Percentiles rank a stretch among this genome's conserved stretches.
Conservation (phyloP, 1,140 invertebrate species). For the Sipha flava region DNA sequence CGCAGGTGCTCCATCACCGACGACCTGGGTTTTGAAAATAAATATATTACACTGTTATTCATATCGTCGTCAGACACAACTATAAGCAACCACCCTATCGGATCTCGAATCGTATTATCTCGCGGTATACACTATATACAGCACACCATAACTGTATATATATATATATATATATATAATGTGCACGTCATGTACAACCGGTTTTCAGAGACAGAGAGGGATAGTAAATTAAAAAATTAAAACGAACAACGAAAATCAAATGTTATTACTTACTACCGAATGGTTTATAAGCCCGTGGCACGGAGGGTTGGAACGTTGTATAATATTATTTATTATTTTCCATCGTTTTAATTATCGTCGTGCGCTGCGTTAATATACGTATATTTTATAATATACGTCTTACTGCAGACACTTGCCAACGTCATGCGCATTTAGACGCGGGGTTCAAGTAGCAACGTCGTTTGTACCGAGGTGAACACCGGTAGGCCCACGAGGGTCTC, state of each 20-base stretch:
- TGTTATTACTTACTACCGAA: background rate
- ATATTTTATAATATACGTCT: too few relatives aligned
- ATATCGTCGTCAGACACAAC: background rate
- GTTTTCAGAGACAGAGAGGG: background rate
- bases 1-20: background rate
- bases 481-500: background rate
- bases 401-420: too few relatives aligned
- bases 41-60: background rate
- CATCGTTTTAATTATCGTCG: background rate
- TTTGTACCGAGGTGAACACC: too few relatives aligned
- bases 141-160: background rate
- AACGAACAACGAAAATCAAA: background rate
- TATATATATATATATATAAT: background rate
- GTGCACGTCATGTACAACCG: background rate
- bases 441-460: background rate
- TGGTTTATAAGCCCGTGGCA: background rate
- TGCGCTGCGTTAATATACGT: background rate
- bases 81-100: too few relatives aligned
- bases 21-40: conserved; percentile 3
- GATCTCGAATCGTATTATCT: too few relatives aligned
- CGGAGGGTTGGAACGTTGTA: too few relatives aligned
- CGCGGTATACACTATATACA: too few relatives aligned
- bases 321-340: too few relatives aligned
- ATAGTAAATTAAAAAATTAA: conserved; percentile 8
- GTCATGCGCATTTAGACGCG: background rate